phyloP scores from a whole-genome alignment of 2,113 vertebrate species.

The Barnardius zonarius region DNA sequence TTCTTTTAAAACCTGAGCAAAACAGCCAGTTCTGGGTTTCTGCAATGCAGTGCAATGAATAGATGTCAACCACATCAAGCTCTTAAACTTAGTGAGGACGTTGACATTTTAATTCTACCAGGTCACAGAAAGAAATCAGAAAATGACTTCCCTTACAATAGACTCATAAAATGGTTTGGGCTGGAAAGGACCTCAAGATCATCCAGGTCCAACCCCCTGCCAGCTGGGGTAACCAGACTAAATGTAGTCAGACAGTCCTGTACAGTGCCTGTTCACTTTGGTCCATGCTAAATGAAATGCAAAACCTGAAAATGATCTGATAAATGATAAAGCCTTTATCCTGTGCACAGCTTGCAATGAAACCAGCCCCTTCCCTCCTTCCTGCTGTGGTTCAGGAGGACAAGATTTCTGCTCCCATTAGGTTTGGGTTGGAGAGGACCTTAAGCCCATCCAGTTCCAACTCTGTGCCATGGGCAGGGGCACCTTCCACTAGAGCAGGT shows the following conservation, averaged over 20 bases:
- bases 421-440: background rate
- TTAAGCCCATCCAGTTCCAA: background rate
- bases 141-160: background rate
- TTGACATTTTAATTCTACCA: background rate
- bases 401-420: background rate
- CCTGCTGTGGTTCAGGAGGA: fast-evolving
- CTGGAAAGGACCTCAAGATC: background rate
- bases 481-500: background rate
- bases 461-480: background rate
- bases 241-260: background rate
- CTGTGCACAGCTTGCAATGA: fast-evolving
- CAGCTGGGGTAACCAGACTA: background rate
- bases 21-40: background rate
- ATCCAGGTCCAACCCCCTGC: background rate
- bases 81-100: fast-evolving
- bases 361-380: background rate
- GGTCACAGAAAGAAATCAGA: background rate
- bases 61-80: background rate
- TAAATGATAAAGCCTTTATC: background rate
- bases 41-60: background rate
- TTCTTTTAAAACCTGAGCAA: background rate
- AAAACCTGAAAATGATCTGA: background rate
- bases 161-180: background rate
- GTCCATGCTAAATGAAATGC: fast-evolving
- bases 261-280: background rate